Conservation (phyloP, 2,797 vertebrate genomes). For the Megalops cyprinoides region DNA sequence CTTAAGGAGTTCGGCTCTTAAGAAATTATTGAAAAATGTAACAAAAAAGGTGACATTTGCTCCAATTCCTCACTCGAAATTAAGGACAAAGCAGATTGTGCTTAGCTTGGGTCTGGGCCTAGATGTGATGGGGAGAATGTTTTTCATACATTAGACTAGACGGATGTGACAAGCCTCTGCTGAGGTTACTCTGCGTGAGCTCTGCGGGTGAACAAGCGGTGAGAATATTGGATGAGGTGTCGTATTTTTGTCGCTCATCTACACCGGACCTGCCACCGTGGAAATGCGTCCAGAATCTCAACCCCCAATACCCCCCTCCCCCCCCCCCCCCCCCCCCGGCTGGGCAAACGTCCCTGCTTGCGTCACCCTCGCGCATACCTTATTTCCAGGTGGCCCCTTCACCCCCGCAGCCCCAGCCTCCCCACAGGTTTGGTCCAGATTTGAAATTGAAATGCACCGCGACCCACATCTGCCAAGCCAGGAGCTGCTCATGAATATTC, state of each 20-base stretch:
- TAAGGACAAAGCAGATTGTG: not conserved
- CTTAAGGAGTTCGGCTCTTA: not conserved
- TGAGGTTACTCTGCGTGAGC: not conserved
- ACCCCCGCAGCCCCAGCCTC: not conserved
- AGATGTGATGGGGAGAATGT: not conserved
- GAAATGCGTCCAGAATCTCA: not conserved
- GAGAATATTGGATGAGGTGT: not conserved
- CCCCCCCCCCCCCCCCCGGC: not conserved
- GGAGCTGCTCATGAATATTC: constrained; percentile 5
- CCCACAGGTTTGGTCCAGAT: not conserved
- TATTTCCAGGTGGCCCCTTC: not conserved
- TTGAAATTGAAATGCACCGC: constrained; percentile 11
- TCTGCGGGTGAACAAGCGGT: not conserved
- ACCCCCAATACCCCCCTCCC: too few relatives aligned
- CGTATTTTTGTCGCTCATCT: not conserved
- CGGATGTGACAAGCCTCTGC: not conserved
- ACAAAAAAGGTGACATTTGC: not conserved
- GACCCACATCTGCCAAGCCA: not conserved
- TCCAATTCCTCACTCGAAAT: not conserved
- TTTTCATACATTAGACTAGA: not conserved
- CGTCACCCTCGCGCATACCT: not conserved
- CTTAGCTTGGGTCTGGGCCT: not conserved
- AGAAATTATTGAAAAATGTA: not conserved
- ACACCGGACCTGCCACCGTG: not conserved
- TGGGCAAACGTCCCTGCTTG: not conserved